Conservation (phyloP, 2,113 vertebrate genomes). For the Bubo blakistoni region DNA sequence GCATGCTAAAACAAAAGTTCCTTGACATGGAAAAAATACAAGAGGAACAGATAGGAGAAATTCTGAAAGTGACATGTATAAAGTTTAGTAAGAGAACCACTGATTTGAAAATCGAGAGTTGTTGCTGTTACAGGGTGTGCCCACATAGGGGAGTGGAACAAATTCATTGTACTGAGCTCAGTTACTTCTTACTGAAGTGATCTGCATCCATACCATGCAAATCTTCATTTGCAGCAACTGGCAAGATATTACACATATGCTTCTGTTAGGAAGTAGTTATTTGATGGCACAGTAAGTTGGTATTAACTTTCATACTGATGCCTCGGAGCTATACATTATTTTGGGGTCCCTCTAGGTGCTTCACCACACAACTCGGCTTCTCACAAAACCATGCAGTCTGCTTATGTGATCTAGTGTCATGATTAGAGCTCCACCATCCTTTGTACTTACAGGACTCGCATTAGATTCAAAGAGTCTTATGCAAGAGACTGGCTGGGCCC, state of each 20-base stretch:
- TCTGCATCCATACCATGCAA: background rate
- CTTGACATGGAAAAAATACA: background rate
- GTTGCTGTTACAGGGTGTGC: background rate
- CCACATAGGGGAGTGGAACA: background rate
- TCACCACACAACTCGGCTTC: background rate
- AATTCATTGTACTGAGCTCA: background rate
- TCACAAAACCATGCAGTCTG: background rate
- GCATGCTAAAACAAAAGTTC: background rate
- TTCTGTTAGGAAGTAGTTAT: background rate
- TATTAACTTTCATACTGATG: background rate
- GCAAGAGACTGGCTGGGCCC: background rate
- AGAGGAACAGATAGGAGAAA: background rate
- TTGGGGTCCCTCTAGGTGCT: background rate
- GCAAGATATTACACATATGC: background rate
- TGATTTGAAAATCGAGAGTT: background rate
- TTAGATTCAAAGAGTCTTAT: background rate
- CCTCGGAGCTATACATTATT: background rate
- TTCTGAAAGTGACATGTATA: rapidly evolving
- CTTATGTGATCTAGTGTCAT: background rate
- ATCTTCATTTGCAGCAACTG: background rate
- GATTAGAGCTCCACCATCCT: background rate
- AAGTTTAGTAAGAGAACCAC: background rate
- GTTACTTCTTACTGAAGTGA: background rate
- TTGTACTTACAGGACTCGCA: background rate
- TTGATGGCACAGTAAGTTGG: background rate